A percentile compares a stretch with the other conserved stretches of the same genome.
Evolutionary conservation across 2,113 vertebrate genomes (phyloP).

Genomic region (Montifringilla adamsi): DNA sequence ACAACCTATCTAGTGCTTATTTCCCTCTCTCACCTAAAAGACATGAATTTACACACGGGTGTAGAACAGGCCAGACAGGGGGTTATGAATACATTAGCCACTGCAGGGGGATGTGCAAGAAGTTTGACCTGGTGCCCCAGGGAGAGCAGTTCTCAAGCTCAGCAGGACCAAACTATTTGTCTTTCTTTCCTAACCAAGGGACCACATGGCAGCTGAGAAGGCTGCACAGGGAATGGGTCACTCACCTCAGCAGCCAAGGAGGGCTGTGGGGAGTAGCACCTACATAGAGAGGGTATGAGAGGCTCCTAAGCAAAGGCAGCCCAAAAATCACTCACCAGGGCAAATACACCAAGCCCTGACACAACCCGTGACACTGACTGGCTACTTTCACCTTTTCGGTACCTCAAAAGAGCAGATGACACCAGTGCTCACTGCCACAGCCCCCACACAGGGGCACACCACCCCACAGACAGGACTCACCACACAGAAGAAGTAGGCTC

Average conservation of each 20-base stretch:
- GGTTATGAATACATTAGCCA: not conserved
- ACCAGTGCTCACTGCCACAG: rapidly evolving
- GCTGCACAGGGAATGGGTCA: rapidly evolving
- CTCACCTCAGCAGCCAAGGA: not conserved
- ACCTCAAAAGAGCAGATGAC: not conserved
- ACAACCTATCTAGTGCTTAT: not conserved
- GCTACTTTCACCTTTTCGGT: not conserved
- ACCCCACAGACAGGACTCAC: not conserved
- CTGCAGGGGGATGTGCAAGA: not conserved
- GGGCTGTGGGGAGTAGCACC: not conserved
- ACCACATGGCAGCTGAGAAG: not conserved
- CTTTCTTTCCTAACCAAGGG: not conserved
- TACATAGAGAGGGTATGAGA: not conserved
- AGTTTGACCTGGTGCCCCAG: not conserved
- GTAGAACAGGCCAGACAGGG: not conserved
- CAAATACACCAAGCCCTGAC: not conserved
- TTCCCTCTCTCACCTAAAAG: not conserved
- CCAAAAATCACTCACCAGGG: not conserved
- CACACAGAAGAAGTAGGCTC: not conserved
- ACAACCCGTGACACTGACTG: not conserved
- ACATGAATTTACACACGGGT: not conserved
- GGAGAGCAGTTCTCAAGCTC: not conserved
- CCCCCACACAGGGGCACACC: not conserved
- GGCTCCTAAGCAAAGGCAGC: not conserved
- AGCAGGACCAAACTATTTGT: not conserved